Conservation (phyloP, 1,140 invertebrate species). For the Drosophila prosaltans region DNA sequence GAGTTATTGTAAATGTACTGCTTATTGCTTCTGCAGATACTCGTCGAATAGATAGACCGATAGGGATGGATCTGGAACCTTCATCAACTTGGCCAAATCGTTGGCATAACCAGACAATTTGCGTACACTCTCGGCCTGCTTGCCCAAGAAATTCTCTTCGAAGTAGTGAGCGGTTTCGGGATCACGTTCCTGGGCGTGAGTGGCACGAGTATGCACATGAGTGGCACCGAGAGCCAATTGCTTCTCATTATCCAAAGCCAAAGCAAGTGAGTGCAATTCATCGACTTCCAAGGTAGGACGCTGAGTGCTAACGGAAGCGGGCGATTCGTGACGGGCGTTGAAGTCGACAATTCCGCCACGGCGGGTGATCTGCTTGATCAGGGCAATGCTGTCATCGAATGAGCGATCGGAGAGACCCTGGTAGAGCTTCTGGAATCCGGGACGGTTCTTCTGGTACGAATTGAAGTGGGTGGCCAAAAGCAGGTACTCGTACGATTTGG, state of each 20-base stretch:
- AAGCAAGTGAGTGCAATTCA: slow-evolving; percentile 89
- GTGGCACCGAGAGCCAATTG: slow-evolving; percentile 87
- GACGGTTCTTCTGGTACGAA: slow-evolving; percentile 89
- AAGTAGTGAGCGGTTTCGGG: slow-evolving; percentile 89
- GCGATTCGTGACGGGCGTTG: slow-evolving; percentile 44
- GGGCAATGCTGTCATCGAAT: slow-evolving; percentile 89
- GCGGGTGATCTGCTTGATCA: slow-evolving; percentile 90
- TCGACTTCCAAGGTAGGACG: slow-evolving; percentile 82
- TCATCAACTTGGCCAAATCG: slow-evolving; percentile 88
- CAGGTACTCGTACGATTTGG: slow-evolving; percentile 89
- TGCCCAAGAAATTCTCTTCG: slow-evolving; percentile 89
- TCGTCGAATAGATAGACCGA: slow-evolving; percentile 90
- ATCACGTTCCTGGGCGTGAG: slow-evolving; percentile 84
- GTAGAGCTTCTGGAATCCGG: slow-evolving; percentile 90
- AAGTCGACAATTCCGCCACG: slow-evolving; percentile 85
- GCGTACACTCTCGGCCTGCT: slow-evolving; percentile 87
- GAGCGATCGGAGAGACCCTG: slow-evolving; percentile 88
- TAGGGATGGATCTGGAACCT: slow-evolving; percentile 86
- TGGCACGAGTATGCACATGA: slow-evolving; percentile 85
- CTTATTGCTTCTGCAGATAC: slow-evolving; percentile 87
- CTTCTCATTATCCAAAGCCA: slow-evolving; percentile 90
- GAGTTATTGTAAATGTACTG: slow-evolving; percentile 7
- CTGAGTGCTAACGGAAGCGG: slow-evolving; percentile 48
- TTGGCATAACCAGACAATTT: slow-evolving; percentile 88
- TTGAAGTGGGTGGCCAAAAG: slow-evolving; percentile 90